These are phyloP conservation scores for Hemichromis elongatus DNA, from an alignment of 2,113 vertebrate species.

Conservation along the genomic window DNA sequence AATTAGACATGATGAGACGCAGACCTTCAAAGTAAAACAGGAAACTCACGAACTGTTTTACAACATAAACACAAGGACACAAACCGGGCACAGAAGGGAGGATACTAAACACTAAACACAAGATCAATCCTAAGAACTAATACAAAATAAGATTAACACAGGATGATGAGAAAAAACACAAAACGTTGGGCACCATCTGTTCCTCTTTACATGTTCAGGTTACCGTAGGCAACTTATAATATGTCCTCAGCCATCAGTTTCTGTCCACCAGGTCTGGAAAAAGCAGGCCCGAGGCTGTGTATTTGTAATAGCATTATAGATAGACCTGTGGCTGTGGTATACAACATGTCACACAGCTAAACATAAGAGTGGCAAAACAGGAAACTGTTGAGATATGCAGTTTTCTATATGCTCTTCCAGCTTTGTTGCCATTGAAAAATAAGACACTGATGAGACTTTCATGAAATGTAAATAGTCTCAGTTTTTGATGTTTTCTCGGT, in stretches of 20 bases:
- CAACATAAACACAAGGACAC: too few species aligned
- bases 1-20: too few species aligned
- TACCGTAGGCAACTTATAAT: neutral
- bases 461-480: neutral
- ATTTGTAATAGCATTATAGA: conserved; percentile 14
- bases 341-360: neutral
- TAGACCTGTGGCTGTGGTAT: neutral
- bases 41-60: too few species aligned
- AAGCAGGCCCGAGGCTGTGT: neutral
- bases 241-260: neutral
- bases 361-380: neutral
- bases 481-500: neutral
- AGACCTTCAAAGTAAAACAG: too few species aligned
- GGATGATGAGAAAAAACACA: too few species aligned
- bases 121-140: neutral
- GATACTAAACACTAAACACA: too few species aligned
- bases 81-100: too few species aligned
- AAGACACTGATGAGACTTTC: neutral
- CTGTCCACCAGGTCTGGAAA: conserved; percentile 1
- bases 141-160: neutral
- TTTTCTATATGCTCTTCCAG: neutral
- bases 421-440: neutral
- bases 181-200: neutral
- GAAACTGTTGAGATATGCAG: neutral
- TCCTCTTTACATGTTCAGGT: neutral